Base-by-base conservation (phyloP, 2,797 vertebrate genomes). In the Sebastes steindachneri region DNA sequence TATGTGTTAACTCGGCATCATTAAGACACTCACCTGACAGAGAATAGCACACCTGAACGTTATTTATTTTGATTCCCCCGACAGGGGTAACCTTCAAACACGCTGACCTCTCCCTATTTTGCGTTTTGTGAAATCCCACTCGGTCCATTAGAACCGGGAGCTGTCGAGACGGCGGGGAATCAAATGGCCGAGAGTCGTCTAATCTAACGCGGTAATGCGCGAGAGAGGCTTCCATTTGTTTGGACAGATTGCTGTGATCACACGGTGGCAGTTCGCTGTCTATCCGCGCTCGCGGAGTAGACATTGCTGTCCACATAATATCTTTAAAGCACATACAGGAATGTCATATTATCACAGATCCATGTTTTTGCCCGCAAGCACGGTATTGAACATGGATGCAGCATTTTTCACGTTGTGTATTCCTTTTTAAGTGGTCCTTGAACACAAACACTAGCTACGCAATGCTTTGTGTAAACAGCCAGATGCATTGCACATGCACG, bases 1-100 rank as follows among this genome's bases (percentile, higher is more conserved):
- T 95, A 91, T 94, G 95, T 95, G 95, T 96, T 96, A 96, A 96
- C 95, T 96, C 89, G 92, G 94, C 95, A 95, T 96, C 95, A 96
- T 96, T 96, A 96, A 95, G 94, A 95, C 93, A 86, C 95, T 90
- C 76, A 83, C 83, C 90, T 92, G 95, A 96, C 95, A 96, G 93
- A 93, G 88, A 93, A 87, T 89, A 89, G 92, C 91, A 88, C 93
- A 95, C 94, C 93, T 92, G 91, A 94, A 92, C 77, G 91, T 94
- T 95, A 95, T 95, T 96, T 96, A 95, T 96, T 96, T 94, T 93
- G 93, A 95, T 94, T 91, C 81, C 71, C 45, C 71, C 65, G 90
- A 92, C 90, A 92, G 92, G 87, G 87, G 66, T 96, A 95, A 95
- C 95, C 95, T 96, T 96, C 95, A 95, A 92, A 94, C 88, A 64